phyloP scores from a whole-genome alignment of 2,113 vertebrate species.

The Apaloderma vittatum region DNA sequence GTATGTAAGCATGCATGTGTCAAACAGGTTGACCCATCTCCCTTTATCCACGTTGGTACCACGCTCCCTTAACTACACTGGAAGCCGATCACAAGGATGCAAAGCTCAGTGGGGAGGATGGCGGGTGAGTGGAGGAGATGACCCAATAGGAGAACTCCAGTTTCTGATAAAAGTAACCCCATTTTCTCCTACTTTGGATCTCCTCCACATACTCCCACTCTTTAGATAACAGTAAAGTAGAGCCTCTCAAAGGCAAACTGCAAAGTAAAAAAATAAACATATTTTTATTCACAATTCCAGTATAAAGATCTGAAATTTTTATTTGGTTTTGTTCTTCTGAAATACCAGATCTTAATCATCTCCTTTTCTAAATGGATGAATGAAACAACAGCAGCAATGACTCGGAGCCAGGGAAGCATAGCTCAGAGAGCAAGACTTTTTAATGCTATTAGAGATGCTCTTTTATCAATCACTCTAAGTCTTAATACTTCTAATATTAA shows the following conservation, averaged over 20 bases:
- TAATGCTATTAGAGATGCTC: not conserved
- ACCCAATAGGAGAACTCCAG: conserved; percentile 74
- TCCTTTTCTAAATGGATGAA: not conserved
- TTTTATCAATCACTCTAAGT: not conserved
- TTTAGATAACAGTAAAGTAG: conserved; percentile 70
- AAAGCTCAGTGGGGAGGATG: conserved; percentile 71
- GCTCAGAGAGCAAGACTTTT: not conserved
- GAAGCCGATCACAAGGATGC: conserved; percentile 74
- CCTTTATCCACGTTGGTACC: conserved; percentile 71
- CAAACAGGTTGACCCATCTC: conserved; percentile 78
- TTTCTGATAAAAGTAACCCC: conserved; percentile 63
- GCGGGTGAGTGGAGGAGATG: conserved; percentile 70
- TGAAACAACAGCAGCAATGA: not conserved
- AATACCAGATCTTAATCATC: not conserved
- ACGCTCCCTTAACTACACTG: conserved; percentile 73
- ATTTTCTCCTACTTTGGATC: conserved; percentile 73
- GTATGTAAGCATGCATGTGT: conserved; percentile 77
- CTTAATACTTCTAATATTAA: not conserved
- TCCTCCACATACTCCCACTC: conserved; percentile 73
- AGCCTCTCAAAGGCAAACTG: conserved; percentile 71
- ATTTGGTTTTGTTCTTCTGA: not conserved
- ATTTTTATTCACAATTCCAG: not conserved
- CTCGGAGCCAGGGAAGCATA: not conserved
- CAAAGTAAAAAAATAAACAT: conserved; percentile 55
- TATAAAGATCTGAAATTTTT: not conserved